Percentiles rank a stretch among this genome's conserved stretches.
These are phyloP conservation scores for Micromussa lordhowensis DNA, from an alignment of 92 coral and sea anemone species.

Conservation along the genomic window DNA sequence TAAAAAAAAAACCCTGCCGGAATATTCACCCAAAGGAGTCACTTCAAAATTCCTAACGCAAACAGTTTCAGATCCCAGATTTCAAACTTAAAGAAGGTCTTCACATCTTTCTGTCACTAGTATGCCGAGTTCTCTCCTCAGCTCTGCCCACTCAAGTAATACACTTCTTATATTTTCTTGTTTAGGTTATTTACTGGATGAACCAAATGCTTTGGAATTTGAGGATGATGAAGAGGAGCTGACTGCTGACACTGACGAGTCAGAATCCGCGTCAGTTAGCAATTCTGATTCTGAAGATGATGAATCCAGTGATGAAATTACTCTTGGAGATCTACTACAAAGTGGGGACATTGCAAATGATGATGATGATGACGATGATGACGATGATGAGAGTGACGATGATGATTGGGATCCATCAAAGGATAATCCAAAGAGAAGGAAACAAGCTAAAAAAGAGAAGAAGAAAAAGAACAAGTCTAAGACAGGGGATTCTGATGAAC, in stretches of 20 bases:
- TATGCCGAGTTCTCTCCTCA: no score
- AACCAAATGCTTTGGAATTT: slow-evolving; percentile 87
- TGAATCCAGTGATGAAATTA: slow-evolving; percentile 66
- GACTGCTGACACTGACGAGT: slow-evolving; percentile 74
- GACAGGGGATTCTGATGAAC: slow-evolving; percentile 35
- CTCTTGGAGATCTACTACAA: slow-evolving; percentile 68
- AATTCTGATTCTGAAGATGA: slow-evolving; percentile 65
- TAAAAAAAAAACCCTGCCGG: no score
- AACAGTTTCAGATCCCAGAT: no score
- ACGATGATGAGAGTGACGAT: slow-evolving; percentile 74
- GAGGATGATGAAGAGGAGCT: slow-evolving; percentile 76
- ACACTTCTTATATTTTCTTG: neutral
- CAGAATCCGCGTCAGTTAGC: slow-evolving; percentile 67
- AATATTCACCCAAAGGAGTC: no score
- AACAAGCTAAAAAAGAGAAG: slow-evolving; percentile 50
- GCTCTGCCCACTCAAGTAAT: neutral
- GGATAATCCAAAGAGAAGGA: slow-evolving; percentile 78
- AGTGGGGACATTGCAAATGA: slow-evolving; percentile 63
- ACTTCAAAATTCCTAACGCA: no score
- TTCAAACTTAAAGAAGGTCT: no score
- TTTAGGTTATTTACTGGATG: slow-evolving; percentile 91
- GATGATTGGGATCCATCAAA: slow-evolving; percentile 92
- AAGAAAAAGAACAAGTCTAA: slow-evolving; percentile 52
- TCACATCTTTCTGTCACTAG: no score
- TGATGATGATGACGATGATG: slow-evolving; percentile 77